These are phyloP conservation scores for Mastacembelus armatus DNA, from an alignment of 2,797 vertebrate species.

Conservation along the genomic window DNA sequence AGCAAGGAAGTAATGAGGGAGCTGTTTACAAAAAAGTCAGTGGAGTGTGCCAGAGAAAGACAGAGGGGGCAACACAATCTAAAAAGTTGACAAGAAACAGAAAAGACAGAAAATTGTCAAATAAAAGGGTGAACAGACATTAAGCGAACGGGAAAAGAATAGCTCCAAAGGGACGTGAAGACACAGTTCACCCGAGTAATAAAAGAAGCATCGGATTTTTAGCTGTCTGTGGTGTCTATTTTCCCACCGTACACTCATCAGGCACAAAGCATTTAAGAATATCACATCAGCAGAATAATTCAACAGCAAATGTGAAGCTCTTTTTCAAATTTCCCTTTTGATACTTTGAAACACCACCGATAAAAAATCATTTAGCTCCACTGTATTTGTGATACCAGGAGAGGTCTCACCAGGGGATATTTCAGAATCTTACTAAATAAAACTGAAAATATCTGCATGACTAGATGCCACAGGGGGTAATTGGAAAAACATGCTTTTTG, in stretches of 20 bases:
- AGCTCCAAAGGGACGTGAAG: conserved; percentile 22
- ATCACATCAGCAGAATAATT: neutral
- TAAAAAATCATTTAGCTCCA: neutral
- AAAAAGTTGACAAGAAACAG: conserved; percentile 42
- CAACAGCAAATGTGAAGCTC: neutral
- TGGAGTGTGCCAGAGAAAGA: conserved; percentile 15
- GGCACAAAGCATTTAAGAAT: neutral
- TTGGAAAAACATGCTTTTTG: neutral
- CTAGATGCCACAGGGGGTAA: neutral
- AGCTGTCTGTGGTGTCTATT: neutral
- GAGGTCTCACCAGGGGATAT: neutral
- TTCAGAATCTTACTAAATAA: neutral
- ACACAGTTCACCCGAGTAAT: conserved; percentile 31
- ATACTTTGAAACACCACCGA: conserved; percentile 4
- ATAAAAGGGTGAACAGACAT: conserved; percentile 46
- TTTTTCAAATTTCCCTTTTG: conserved; percentile 1
- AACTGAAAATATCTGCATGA: no score
- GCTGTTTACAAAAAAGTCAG: conserved; percentile 28
- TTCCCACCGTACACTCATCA: neutral
- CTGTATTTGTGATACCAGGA: neutral
- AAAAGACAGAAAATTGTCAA: conserved; percentile 25
- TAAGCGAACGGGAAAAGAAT: conserved; percentile 25
- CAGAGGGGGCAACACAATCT: conserved; percentile 31
- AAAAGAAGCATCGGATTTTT: conserved; percentile 13
- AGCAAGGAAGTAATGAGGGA: conserved; percentile 25